phyloP scores from a whole-genome alignment of 2,113 vertebrate genomes.

The Speoplatyrhinus poulsoni region DNA sequence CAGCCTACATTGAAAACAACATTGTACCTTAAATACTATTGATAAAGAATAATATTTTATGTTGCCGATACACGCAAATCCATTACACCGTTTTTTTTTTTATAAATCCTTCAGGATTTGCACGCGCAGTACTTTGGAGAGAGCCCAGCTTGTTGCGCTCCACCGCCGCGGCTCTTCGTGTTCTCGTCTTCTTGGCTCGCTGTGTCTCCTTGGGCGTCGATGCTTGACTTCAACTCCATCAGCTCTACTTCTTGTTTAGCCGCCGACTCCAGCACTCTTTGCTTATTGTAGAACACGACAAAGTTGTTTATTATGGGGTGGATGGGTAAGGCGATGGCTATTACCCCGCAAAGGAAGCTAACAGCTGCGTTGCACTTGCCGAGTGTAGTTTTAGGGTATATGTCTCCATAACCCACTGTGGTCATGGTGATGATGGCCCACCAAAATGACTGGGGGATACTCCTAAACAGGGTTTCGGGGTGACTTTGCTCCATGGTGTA shows the following conservation, averaged over 20 bases:
- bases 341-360: constrained; percentile 95
- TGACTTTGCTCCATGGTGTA: constrained; percentile 97
- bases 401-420: constrained; percentile 95
- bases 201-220: constrained; percentile 56
- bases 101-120: background rate
- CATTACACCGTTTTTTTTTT: background rate
- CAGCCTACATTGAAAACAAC: no score
- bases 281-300: constrained; percentile 94
- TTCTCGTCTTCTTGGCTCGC: constrained; percentile 14
- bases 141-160: background rate
- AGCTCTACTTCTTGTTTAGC: constrained; percentile 93
- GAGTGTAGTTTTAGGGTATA: constrained; percentile 96
- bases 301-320: constrained; percentile 99
- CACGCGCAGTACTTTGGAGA: background rate
- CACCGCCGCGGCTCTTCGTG: background rate
- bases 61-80: background rate
- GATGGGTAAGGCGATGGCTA: constrained; percentile 94
- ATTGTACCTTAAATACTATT: no score
- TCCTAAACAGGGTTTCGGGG: constrained; percentile 94
- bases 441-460: constrained; percentile 98
- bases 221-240: constrained; percentile 88
- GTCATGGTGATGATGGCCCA: constrained; percentile 99
- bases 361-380: constrained; percentile 95
- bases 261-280: constrained; percentile 92
- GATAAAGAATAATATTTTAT: no score